Evolutionary conservation across 2,113 vertebrate species (phyloP).

Genomic region (Coreoperca whiteheadi): DNA sequence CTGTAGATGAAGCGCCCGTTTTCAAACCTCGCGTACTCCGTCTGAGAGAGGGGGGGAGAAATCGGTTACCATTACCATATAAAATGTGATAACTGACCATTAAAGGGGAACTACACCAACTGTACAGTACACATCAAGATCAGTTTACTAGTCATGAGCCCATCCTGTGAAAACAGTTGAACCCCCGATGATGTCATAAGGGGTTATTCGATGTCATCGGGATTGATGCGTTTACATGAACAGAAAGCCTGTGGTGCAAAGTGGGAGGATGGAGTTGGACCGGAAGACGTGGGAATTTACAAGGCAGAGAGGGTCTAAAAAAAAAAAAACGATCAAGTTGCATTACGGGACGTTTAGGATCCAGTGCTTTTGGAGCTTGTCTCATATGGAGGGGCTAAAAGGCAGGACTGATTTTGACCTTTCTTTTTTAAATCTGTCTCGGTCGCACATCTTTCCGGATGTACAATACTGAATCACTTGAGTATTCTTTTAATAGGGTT

Average conservation of each 20-base stretch:
- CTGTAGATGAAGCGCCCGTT: constrained; percentile 97
- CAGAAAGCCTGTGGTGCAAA: background rate
- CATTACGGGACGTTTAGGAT: background rate
- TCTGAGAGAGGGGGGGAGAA: constrained; percentile 79
- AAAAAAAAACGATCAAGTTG: background rate
- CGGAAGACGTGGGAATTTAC: too few species aligned
- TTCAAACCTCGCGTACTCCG: constrained; percentile 97
- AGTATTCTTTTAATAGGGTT: too few species aligned
- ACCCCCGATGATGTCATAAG: background rate
- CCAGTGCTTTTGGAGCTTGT: background rate
- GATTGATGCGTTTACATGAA: background rate
- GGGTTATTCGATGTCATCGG: background rate
- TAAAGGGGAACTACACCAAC: background rate
- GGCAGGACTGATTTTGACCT: too few species aligned
- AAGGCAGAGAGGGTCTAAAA: too few species aligned
- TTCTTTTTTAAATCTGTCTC: too few species aligned
- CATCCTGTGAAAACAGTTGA: background rate
- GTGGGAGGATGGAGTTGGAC: too few species aligned
- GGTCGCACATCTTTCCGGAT: too few species aligned
- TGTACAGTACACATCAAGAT: background rate
- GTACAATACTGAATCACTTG: too few species aligned
- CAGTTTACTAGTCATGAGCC: background rate
- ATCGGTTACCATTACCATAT: too few species aligned
- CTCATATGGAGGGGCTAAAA: background rate
- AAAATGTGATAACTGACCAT: background rate